phyloP scores from a whole-genome alignment of 2,888 invertebrate genomes.

The Protophormia terraenovae region DNA sequence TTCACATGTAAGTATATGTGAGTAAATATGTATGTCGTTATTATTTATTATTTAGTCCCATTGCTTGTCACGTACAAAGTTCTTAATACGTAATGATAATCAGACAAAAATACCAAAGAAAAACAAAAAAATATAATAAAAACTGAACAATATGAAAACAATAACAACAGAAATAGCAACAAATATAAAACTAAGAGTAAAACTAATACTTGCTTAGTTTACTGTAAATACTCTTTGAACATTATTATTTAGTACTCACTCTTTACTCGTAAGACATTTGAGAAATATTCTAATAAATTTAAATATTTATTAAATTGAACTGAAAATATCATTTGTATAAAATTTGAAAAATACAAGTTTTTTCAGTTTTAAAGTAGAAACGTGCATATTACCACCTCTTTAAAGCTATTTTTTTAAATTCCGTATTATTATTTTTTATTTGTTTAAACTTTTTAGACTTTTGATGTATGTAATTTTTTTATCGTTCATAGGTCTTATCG shows the following conservation, averaged over 20 bases:
- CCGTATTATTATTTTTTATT: too few relatives aligned
- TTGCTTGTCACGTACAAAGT: conserved; percentile 52
- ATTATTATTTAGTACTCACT: too few relatives aligned
- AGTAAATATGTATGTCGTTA: not conserved
- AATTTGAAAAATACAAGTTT: too few relatives aligned
- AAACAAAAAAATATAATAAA: not conserved
- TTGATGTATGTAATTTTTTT: not conserved
- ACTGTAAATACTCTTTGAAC: not conserved
- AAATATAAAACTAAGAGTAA: not conserved
- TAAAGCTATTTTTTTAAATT: too few relatives aligned
- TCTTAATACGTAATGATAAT: conserved; percentile 57
- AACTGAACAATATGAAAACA: not conserved
- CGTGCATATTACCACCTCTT: too few relatives aligned
- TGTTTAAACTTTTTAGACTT: not conserved
- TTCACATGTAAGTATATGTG: not conserved
- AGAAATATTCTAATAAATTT: conserved; percentile 7
- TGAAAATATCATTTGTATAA: too few relatives aligned
- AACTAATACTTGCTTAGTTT: not conserved
- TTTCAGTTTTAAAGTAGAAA: too few relatives aligned
- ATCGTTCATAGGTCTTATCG: not conserved
- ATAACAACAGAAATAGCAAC: not conserved
- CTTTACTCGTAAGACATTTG: not conserved
- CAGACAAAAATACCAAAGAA: not conserved
- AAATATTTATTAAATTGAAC: too few relatives aligned
- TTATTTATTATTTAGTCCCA: conserved; percentile 22